Evolutionary conservation across 2,113 vertebrate genomes (phyloP).

Genomic region (Oreochromis tanganicae): DNA sequence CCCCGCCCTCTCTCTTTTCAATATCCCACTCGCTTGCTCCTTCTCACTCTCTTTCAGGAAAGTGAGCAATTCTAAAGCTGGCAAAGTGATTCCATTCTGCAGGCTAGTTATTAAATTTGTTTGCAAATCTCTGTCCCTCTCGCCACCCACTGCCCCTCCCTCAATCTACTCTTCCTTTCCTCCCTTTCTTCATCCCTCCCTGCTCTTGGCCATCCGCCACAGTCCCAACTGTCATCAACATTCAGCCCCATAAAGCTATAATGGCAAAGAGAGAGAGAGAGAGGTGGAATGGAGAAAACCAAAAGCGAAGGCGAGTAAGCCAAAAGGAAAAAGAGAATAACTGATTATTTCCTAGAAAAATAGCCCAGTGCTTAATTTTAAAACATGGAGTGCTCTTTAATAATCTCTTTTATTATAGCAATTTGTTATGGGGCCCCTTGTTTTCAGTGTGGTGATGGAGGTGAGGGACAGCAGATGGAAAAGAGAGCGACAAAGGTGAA

Average conservation of each 20-base stretch:
- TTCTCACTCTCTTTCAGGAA: constrained; percentile 42
- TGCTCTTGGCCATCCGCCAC: constrained; percentile 16
- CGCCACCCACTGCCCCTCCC: neutral
- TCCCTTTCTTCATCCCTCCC: constrained; percentile 15
- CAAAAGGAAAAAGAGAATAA: constrained; percentile 20
- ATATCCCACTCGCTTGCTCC: constrained; percentile 12
- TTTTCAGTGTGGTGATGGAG: neutral
- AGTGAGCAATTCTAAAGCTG: constrained; percentile 56
- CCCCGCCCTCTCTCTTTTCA: constrained; percentile 9
- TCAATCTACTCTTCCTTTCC: constrained; percentile 1
- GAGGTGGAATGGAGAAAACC: constrained; percentile 6
- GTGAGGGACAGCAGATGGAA: neutral
- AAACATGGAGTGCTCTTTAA: constrained; percentile 33
- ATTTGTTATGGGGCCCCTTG: constrained; percentile 17
- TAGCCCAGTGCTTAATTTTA: constrained; percentile 28
- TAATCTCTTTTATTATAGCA: constrained; percentile 57
- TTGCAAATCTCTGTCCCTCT: constrained; percentile 65
- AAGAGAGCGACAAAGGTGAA: constrained; percentile 6
- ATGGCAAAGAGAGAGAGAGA: neutral
- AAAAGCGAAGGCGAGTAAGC: neutral
- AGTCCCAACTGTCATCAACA: constrained; percentile 55
- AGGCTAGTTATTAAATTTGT: constrained; percentile 74
- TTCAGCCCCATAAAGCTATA: constrained; percentile 45
- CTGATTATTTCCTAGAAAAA: constrained; percentile 48
- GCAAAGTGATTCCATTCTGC: constrained; percentile 67